Base-by-base conservation (phyloP, 2,888 invertebrate genomes). In the Eledone cirrhosa region DNA sequence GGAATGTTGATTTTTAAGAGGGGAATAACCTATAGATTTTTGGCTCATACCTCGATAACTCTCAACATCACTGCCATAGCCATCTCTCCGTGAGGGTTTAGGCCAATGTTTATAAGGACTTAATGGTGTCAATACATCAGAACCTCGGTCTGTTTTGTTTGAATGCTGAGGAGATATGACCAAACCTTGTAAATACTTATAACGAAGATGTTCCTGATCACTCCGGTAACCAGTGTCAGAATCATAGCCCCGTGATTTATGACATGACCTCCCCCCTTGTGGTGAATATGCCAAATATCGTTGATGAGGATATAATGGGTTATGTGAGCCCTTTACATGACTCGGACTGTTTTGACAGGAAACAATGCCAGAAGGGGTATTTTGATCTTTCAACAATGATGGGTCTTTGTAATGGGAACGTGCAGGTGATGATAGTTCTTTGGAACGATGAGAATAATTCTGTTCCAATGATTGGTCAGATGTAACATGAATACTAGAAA, bases 181-280 rank as follows among this genome's bases (percentile, higher is more conserved):
- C 41, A 77, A 59, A 13, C 41, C 33, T 22, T 47, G 41, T 8
- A 65, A 14, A 8, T 47, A 31, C 27, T 78, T 72, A 59, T 67
- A 77, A 78, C 83, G 77, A 8, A 84, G 77, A 14, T 84, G 65
- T 67, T 87, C 87, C 41, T 84, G 85, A 77, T 90, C 89, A 82
- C 89, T 89, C 48, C 87, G 83, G 82, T 89, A 89, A 78, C 89
- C 90, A 8, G 88, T 88, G 81, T 90, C 90, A 0, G 89, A 89
- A 76, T 89, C 89, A 78, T 90, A 90, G 19, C 88, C 89, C 72
- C 86, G 79, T 79, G 83, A 81, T 48, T 84, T 81, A 11, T 84
- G 81, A 67, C 84, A 84, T 11, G 78, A 74, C 53, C 81, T 80
- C 16, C 80, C 72, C 5, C 81, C 78, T 33, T 67, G 80, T 47